These are phyloP conservation scores for Prionace glauca DNA, from an alignment of 2,797 vertebrate species.

Conservation along the genomic window DNA sequence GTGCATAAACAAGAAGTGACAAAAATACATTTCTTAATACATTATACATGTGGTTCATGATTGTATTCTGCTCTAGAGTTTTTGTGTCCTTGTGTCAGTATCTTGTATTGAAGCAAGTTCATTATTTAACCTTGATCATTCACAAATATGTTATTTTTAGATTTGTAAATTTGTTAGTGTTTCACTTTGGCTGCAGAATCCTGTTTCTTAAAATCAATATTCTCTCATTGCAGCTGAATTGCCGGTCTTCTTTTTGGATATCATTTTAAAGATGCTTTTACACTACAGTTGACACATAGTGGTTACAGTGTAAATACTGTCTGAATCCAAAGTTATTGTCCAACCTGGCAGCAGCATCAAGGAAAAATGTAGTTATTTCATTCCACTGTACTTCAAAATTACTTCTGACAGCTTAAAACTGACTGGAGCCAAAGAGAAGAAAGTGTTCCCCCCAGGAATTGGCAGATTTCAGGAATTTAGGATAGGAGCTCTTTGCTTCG, in stretches of 20 bases:
- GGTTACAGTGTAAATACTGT: background rate
- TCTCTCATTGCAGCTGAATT: background rate
- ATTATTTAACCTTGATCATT: background rate
- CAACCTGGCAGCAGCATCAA: background rate
- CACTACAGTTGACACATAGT: background rate
- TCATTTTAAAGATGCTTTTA: too few species aligned
- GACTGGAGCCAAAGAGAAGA: background rate
- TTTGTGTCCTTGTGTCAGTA: background rate
- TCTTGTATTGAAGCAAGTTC: background rate
- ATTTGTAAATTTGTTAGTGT: background rate
- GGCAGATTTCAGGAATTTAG: background rate
- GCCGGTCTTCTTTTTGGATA: background rate
- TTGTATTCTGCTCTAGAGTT: background rate
- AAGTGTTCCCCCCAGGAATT: background rate
- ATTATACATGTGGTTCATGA: background rate
- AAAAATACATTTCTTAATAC: background rate
- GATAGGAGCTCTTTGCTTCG: background rate
- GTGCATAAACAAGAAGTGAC: background rate
- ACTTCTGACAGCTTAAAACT: background rate
- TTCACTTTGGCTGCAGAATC: background rate
- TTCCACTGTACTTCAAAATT: background rate
- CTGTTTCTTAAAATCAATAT: background rate
- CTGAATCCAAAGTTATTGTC: background rate
- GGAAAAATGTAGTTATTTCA: background rate
- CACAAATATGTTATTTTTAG: background rate